A percentile compares a stretch with the other conserved stretches of the same genome.
phyloP scores from a whole-genome alignment of 2,888 invertebrate species.

The Odontothrips loti region DNA sequence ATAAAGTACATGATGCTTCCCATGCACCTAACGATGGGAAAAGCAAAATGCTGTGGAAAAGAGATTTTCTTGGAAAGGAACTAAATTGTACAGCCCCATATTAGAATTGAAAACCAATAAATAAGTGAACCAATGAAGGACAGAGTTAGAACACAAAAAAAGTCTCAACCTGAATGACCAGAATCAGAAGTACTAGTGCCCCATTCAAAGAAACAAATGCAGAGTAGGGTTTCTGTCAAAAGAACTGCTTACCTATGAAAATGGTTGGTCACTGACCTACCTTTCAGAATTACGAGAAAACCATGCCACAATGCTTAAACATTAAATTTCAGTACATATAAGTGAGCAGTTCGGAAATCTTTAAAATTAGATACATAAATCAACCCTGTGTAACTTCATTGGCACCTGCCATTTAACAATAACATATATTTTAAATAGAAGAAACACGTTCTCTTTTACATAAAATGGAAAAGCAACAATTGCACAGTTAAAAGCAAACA shows the following conservation, averaged over 20 bases:
- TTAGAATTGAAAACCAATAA: neutral
- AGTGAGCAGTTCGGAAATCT: constrained; percentile 20
- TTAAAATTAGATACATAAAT: constrained; percentile 20
- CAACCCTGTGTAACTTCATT: constrained; percentile 25
- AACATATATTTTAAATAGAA: constrained; percentile 21
- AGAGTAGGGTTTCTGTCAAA: neutral
- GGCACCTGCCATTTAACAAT: constrained; percentile 19
- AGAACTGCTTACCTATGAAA: constrained; percentile 13
- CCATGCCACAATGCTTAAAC: constrained; percentile 14
- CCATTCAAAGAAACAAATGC: neutral
- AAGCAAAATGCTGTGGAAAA: neutral
- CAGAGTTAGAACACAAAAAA: neutral
- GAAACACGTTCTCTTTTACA: constrained; percentile 6
- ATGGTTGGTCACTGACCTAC: neutral
- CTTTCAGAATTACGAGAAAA: neutral
- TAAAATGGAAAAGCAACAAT: constrained; percentile 25
- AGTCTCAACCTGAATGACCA: neutral
- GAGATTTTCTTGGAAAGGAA: constrained; percentile 23
- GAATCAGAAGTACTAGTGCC: constrained; percentile 1
- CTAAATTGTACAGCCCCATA: constrained; percentile 2
- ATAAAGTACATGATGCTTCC: too few relatives aligned
- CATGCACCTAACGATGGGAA: too few relatives aligned
- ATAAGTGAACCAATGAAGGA: neutral
- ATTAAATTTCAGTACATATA: constrained; percentile 18
- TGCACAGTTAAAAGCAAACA: constrained; percentile 25